These are phyloP conservation scores for Shargacucullia verbasci DNA, from an alignment of 2,888 invertebrate genomes.

Conservation along the genomic window DNA sequence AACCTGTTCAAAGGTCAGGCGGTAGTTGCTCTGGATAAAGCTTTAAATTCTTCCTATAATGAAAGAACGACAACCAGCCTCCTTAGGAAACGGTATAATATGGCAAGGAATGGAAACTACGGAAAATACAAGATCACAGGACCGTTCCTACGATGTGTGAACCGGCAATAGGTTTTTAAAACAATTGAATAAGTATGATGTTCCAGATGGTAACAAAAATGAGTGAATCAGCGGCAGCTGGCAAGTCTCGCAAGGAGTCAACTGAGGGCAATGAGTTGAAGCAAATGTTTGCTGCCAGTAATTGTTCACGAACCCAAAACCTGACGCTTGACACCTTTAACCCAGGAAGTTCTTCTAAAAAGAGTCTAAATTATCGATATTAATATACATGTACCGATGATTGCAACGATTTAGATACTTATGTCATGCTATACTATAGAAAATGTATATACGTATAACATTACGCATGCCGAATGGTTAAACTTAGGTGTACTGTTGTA, in stretches of 20 bases:
- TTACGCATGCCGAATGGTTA: no score
- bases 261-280: constrained; percentile 36
- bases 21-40: no score
- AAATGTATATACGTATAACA: no score
- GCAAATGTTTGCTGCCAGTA: constrained; percentile 17
- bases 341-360: constrained; percentile 30
- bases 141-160: no score
- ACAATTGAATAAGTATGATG: background rate
- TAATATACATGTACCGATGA: no score
- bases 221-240: constrained; percentile 18
- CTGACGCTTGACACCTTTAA: constrained; percentile 13
- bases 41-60: no score
- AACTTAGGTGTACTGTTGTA: no score
- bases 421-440: background rate
- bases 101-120: no score
- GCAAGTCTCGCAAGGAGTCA: constrained; percentile 29
- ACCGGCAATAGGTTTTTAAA: background rate
- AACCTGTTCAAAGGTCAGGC: no score
- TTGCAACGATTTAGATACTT: background rate
- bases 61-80: no score
- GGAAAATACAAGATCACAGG: no score
- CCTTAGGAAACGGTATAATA: no score
- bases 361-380: constrained; percentile 3
- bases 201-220: constrained; percentile 14
- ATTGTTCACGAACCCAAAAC: constrained; percentile 31